A percentile compares a stretch with the other conserved stretches of the same genome.
Conservation (phyloP, 1,140 invertebrate genomes). For the Varroa destructor region DNA sequence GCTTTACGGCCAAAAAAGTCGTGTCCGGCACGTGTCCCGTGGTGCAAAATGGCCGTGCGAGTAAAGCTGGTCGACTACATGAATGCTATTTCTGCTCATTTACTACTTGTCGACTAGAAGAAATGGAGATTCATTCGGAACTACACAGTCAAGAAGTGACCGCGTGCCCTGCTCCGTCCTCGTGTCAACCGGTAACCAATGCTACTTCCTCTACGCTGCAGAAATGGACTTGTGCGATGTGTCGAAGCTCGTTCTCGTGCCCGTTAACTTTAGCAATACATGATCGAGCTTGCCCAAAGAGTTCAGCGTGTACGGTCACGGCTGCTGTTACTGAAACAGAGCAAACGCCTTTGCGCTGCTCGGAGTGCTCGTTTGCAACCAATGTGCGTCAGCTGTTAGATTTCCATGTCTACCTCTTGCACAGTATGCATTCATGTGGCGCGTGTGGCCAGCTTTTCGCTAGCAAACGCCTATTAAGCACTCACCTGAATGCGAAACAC, state of each 20-base stretch:
- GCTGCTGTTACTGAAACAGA: background rate
- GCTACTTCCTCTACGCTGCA: background rate
- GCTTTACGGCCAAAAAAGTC: too few relatives aligned
- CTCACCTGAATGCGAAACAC: background rate
- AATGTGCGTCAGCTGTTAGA: background rate
- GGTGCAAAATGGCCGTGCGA: background rate
- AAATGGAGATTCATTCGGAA: background rate
- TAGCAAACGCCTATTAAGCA: background rate
- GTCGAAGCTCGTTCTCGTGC: too few relatives aligned
- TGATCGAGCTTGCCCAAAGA: too few relatives aligned
- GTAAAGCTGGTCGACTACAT: background rate
- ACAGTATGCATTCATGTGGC: background rate
- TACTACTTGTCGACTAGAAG: background rate
- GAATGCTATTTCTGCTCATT: conserved; percentile 4
- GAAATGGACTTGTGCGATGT: background rate
- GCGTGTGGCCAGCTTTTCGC: background rate
- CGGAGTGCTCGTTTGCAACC: conserved; percentile 12
- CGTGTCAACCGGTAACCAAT: background rate
- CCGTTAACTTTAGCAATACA: too few relatives aligned
- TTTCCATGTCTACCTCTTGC: background rate
- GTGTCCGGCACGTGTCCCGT: too few relatives aligned
- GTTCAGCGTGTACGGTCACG: background rate
- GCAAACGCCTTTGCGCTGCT: background rate
- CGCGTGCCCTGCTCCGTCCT: background rate
- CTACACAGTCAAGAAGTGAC: background rate